Evolutionary conservation across 2,113 vertebrate species (phyloP).

Genomic region (Zosterops pallidus): DNA sequence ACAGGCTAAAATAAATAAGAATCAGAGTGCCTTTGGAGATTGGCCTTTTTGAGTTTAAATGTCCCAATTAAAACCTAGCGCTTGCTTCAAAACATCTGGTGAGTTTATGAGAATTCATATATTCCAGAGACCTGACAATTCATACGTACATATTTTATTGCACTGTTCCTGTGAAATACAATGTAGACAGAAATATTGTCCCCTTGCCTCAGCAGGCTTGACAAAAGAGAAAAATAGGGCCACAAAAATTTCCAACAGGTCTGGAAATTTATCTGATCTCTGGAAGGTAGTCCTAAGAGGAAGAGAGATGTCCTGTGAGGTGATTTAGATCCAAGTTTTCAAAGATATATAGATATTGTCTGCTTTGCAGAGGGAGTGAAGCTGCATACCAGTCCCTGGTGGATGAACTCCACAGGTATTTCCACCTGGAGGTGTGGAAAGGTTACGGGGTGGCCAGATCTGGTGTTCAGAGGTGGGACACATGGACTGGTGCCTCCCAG

Average conservation of each 20-base stretch:
- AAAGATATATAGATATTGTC: background rate
- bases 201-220: background rate
- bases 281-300: background rate
- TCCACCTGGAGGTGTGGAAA: background rate
- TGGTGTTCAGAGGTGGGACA: background rate
- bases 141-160: background rate
- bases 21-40: background rate
- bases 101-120: slow-evolving; percentile 43
- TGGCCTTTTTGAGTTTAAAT: slow-evolving; percentile 26
- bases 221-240: slow-evolving; percentile 35
- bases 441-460: background rate
- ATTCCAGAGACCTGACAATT: slow-evolving; percentile 41
- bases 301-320: background rate
- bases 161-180: slow-evolving; percentile 33
- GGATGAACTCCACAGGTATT: background rate
- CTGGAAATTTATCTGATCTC: slow-evolving; percentile 18
- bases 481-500: background rate
- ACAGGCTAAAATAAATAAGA: slow-evolving; percentile 1
- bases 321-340: background rate
- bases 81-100: slow-evolving; percentile 49
- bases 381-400: background rate
- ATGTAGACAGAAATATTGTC: slow-evolving; percentile 30
- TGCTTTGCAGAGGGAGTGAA: background rate
- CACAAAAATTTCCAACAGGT: slow-evolving; percentile 10
- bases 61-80: slow-evolving; percentile 39